Conservation (phyloP, 30 jellyfish, hydroid and myxozoan species). For the Turritopsis dohrnii region DNA sequence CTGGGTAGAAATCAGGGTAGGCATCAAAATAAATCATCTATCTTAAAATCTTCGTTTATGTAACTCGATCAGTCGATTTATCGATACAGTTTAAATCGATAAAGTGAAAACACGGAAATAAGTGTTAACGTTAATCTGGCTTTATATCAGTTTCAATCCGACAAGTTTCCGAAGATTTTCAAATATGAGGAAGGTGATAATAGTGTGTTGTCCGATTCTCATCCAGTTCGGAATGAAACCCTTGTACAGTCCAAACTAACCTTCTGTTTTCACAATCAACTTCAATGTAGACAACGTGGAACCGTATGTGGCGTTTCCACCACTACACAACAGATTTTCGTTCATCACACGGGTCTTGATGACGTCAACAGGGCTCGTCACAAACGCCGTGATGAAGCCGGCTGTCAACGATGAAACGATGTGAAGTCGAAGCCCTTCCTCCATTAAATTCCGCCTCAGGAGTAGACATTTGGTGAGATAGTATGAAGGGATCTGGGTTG, state of each 20-base stretch:
- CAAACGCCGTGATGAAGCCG: constrained; percentile 68
- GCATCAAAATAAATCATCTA: too few relatives aligned
- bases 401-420: constrained; percentile 68
- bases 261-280: constrained; percentile 56
- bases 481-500: constrained; percentile 80
- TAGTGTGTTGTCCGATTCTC: constrained; percentile 81
- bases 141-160: constrained; percentile 61
- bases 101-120: too few relatives aligned
- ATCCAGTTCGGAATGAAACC: constrained; percentile 84
- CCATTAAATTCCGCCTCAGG: constrained; percentile 28
- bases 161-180: constrained; percentile 54
- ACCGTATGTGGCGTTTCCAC: constrained; percentile 35
- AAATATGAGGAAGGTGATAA: constrained; percentile 59
- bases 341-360: constrained; percentile 76
- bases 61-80: too few relatives aligned
- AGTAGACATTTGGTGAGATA: constrained; percentile 57
- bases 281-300: constrained; percentile 50
- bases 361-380: constrained; percentile 84
- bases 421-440: constrained; percentile 56
- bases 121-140: too few relatives aligned
- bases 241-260: constrained; percentile 64
- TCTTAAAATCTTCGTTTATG: too few relatives aligned
- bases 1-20: too few relatives aligned
- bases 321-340: constrained; percentile 37
- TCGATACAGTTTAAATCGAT: too few relatives aligned